Percentiles rank a stretch among this genome's conserved stretches.
Evolutionary conservation across 2,797 vertebrate species (phyloP).

Genomic region (Phoeniculus purpureus): DNA sequence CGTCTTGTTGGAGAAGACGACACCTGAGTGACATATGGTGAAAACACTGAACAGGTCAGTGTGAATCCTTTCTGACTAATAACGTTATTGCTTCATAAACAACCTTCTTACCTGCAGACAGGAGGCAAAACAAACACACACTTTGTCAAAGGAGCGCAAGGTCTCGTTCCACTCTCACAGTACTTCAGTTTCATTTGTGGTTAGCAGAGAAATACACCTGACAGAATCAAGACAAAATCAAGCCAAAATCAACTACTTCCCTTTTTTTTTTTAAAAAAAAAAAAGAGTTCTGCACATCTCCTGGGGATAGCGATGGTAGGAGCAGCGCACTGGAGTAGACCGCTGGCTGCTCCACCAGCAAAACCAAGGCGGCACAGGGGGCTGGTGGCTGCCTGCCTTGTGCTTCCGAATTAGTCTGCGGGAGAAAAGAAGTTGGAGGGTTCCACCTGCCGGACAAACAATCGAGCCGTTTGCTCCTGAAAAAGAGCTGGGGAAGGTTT

Average conservation of each 20-base stretch:
- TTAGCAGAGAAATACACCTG: fast-evolving
- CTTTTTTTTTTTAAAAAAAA: background rate
- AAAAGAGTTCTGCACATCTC: fast-evolving
- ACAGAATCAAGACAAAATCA: background rate
- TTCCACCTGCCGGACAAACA: constrained; percentile 70
- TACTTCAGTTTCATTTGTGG: background rate
- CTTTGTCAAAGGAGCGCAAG: background rate
- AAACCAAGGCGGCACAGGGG: fast-evolving
- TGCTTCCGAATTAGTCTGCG: fast-evolving
- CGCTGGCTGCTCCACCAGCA: fast-evolving
- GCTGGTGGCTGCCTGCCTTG: fast-evolving
- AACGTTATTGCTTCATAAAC: background rate
- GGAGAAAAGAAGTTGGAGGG: constrained; percentile 36
- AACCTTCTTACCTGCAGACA: background rate
- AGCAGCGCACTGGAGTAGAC: background rate
- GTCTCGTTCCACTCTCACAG: background rate
- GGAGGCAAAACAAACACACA: background rate
- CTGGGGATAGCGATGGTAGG: background rate
- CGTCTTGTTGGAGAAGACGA: background rate
- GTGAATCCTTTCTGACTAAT: background rate
- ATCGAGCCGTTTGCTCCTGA: background rate
- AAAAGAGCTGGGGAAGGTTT: background rate
- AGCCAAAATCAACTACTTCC: background rate
- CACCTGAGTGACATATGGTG: background rate
- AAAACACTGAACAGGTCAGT: background rate